phyloP scores from a whole-genome alignment of 2,797 vertebrate genomes.

The Salarias fasciatus region DNA sequence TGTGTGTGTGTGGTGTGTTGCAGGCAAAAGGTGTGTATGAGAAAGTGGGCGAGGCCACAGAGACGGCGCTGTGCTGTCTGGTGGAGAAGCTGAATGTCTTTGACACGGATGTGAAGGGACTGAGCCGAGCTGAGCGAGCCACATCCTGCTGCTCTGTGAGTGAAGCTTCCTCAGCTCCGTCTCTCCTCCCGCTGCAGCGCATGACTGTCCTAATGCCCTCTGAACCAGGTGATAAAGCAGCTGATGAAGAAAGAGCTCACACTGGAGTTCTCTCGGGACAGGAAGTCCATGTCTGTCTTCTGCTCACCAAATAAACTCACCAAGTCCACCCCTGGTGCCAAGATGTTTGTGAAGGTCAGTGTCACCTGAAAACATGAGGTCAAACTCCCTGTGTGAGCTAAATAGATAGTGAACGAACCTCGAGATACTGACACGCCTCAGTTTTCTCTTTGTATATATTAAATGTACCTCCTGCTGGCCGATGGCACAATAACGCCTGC shows the following conservation, averaged over 20 bases:
- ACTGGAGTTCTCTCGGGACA: slow-evolving; percentile 85
- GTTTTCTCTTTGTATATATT: too few relatives aligned
- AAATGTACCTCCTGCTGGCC: too few relatives aligned
- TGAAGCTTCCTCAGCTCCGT: neutral
- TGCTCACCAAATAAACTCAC: slow-evolving; percentile 81
- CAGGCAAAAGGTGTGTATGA: slow-evolving; percentile 82
- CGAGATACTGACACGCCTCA: too few relatives aligned
- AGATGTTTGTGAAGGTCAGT: slow-evolving; percentile 85
- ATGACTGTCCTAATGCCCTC: too few relatives aligned
- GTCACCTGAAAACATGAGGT: too few relatives aligned
- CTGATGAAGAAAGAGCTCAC: slow-evolving; percentile 86
- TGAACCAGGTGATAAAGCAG: slow-evolving; percentile 82
- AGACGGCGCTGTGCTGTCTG: slow-evolving; percentile 85
- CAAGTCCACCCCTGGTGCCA: slow-evolving; percentile 75
- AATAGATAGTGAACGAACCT: too few relatives aligned
- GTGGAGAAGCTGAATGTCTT: slow-evolving; percentile 89
- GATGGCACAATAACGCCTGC: too few relatives aligned
- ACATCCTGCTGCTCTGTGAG: slow-evolving; percentile 84
- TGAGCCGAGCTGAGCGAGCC: slow-evolving; percentile 77
- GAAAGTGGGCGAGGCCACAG: slow-evolving; percentile 86
- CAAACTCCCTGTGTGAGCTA: too few relatives aligned
- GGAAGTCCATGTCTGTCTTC: slow-evolving; percentile 87
- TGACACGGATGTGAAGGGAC: slow-evolving; percentile 77
- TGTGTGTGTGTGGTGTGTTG: neutral
- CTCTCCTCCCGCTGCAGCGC: too few relatives aligned